Conservation (phyloP, 2,113 vertebrate genomes). For the Psittacus erithacus region DNA sequence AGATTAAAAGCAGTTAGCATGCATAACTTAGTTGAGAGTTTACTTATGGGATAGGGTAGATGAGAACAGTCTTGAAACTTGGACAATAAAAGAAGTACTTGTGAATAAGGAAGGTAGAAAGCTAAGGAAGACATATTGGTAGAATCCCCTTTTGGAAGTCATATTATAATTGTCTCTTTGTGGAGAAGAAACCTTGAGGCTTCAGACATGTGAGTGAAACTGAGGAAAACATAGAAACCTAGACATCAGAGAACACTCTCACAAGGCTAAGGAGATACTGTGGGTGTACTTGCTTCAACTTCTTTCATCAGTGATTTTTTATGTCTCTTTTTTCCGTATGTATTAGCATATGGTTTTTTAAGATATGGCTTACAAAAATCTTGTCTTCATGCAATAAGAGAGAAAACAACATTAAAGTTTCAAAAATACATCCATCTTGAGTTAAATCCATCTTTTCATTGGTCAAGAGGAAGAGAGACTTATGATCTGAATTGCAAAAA, state of each 20-base stretch:
- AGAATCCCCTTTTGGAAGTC: background rate
- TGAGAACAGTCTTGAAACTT: background rate
- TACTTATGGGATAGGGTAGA: background rate
- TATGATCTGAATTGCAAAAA: background rate
- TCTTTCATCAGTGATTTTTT: background rate
- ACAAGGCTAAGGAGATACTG: background rate
- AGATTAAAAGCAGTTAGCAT: background rate
- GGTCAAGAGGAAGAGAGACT: background rate
- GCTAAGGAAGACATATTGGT: background rate
- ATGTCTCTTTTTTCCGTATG: background rate
- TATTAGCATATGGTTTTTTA: background rate
- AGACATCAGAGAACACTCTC: background rate
- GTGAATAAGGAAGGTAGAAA: background rate
- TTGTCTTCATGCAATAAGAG: background rate
- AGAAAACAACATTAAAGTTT: background rate
- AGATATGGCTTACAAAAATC: background rate
- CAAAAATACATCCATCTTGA: background rate
- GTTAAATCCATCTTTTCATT: background rate
- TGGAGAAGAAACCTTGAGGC: background rate
- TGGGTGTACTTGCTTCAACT: background rate
- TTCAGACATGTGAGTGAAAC: background rate
- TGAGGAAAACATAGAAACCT: background rate
- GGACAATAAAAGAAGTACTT: background rate
- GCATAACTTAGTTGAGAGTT: background rate
- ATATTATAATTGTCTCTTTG: background rate